phyloP scores from a whole-genome alignment of 2,888 invertebrate genomes.

The Athalia cordata region DNA sequence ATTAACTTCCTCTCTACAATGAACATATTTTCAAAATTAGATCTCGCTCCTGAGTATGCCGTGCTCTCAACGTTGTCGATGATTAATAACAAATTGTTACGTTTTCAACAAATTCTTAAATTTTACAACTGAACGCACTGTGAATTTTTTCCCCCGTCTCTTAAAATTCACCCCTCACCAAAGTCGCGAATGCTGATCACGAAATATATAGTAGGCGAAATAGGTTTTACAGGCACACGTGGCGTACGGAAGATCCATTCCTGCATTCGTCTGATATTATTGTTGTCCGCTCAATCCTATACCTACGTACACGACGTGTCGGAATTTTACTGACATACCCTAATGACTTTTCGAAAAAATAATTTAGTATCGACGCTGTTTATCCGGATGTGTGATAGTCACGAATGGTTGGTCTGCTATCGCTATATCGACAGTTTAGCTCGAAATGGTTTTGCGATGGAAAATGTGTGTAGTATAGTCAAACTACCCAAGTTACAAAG shows the following conservation, averaged over 20 bases:
- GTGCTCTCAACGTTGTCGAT: too few relatives aligned
- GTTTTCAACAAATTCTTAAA: too few relatives aligned
- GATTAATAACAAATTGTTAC: too few relatives aligned
- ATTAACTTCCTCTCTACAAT: too few relatives aligned
- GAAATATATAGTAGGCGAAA: constrained; percentile 11
- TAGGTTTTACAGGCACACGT: constrained; percentile 24
- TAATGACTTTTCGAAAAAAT: constrained; percentile 33
- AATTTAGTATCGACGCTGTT: constrained; percentile 19
- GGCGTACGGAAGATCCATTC: constrained; percentile 26
- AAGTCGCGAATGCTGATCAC: constrained; percentile 19
- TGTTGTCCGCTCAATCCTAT: constrained; percentile 33
- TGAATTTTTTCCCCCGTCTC: too few relatives aligned
- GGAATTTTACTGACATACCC: neutral
- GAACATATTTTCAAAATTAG: too few relatives aligned
- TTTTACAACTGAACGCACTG: too few relatives aligned
- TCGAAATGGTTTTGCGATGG: neutral
- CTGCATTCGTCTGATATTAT: constrained; percentile 24
- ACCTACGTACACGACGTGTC: constrained; percentile 10
- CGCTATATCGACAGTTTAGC: neutral
- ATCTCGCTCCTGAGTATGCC: too few relatives aligned
- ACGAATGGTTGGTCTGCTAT: constrained; percentile 17
- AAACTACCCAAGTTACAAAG: too few relatives aligned
- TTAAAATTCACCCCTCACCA: neutral
- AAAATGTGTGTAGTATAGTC: too few relatives aligned
- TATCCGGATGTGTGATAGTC: constrained; percentile 20